Percentiles rank a stretch among this genome's conserved stretches.
Evolutionary conservation across 2,888 invertebrate species (phyloP).

Genomic region (Tipula vernalis): DNA sequence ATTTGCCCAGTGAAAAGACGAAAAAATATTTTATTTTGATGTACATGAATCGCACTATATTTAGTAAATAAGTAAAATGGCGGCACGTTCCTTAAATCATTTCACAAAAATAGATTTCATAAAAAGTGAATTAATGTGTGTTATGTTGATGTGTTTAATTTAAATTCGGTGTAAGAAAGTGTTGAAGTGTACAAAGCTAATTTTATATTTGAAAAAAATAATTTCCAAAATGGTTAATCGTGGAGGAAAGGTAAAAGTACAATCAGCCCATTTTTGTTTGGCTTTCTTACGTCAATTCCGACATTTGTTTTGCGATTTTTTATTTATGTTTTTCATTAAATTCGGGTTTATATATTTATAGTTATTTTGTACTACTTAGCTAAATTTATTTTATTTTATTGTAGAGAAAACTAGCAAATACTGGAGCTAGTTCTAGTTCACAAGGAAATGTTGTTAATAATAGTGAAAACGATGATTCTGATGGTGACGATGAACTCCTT

Average conservation of each 20-base stretch:
- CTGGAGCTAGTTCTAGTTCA: background rate
- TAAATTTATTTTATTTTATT: background rate
- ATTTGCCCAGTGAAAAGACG: background rate
- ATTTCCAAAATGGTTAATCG: background rate
- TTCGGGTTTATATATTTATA: background rate
- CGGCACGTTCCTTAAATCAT: background rate
- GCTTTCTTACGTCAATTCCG: background rate
- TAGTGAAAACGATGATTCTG: background rate
- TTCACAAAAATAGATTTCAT: background rate
- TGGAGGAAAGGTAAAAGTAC: background rate
- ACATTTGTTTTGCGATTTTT: background rate
- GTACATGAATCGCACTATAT: background rate
- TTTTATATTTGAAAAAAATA: background rate
- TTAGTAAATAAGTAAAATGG: conserved; percentile 6
- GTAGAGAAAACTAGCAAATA: background rate
- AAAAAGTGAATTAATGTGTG: background rate
- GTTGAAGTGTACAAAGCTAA: background rate
- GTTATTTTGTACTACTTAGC: background rate
- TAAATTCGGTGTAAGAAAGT: background rate
- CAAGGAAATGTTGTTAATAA: background rate
- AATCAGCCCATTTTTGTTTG: background rate
- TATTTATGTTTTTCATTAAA: background rate
- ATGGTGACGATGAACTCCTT: background rate
- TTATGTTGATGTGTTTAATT: background rate
- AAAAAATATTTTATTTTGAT: background rate